Percentiles rank a stretch among this genome's conserved stretches.
Evolutionary conservation across 2,797 vertebrate genomes (phyloP).

Genomic region (Cygnus olor): DNA sequence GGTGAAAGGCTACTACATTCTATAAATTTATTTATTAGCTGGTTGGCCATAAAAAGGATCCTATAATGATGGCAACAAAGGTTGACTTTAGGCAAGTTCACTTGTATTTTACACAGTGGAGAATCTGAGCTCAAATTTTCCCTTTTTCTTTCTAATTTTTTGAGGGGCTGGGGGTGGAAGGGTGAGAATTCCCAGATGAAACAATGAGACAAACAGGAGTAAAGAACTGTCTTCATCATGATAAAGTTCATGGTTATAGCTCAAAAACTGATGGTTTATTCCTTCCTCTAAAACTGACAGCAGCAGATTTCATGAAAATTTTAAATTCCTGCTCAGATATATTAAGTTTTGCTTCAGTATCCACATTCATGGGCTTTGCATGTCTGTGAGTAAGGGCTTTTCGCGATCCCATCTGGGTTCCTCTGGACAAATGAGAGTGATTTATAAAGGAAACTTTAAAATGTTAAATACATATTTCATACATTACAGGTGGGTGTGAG

Average conservation of each 20-base stretch:
- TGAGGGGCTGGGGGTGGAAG: not conserved
- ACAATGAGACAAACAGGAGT: not conserved
- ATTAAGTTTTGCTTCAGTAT: not conserved
- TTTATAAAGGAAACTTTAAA: conserved; percentile 56
- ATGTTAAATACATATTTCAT: conserved; percentile 54
- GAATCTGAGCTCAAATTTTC: not conserved
- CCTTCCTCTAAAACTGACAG: not conserved
- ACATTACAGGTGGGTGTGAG: conserved; percentile 38
- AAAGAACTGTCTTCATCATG: not conserved
- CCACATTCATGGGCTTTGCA: not conserved
- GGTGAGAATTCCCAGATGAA: not conserved
- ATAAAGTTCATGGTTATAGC: not conserved
- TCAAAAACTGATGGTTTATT: not conserved
- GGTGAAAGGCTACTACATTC: not conserved
- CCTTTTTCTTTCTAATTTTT: too few relatives aligned
- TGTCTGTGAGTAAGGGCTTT: not conserved
- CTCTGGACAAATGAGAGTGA: conserved; percentile 34
- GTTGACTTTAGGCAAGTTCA: not conserved
- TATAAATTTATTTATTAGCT: conserved; percentile 13
- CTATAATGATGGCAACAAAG: not conserved
- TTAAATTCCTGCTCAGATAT: not conserved
- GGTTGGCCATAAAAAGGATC: not conserved
- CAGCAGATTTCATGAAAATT: not conserved
- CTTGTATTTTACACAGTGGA: not conserved
- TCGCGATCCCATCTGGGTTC: conserved; percentile 12